Percentiles rank a stretch among this genome's conserved stretches.
Conservation (phyloP, 2,113 vertebrate species). For the Sardina pilchardus region DNA sequence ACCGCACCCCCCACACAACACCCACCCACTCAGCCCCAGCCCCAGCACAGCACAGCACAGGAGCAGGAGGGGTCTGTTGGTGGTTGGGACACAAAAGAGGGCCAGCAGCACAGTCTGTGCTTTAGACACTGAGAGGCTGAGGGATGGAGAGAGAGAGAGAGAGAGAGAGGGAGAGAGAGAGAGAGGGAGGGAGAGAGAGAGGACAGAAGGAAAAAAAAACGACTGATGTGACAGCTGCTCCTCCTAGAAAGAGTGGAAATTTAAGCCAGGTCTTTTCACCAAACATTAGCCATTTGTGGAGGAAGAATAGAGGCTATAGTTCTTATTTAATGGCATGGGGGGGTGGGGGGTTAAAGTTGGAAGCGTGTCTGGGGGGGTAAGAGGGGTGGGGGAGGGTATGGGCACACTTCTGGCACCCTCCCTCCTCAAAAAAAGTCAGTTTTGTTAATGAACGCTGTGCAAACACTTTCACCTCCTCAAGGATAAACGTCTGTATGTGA, state of each 20-base stretch:
- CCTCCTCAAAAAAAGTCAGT: not conserved
- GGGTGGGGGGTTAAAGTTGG: not conserved
- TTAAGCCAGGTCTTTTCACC: slow-evolving; percentile 1
- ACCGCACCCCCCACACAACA: not conserved
- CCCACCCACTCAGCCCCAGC: not conserved
- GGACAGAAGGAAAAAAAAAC: slow-evolving; percentile 3
- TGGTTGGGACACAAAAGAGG: slow-evolving; percentile 19
- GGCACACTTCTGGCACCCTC: slow-evolving; percentile 6
- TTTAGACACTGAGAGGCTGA: slow-evolving; percentile 16
- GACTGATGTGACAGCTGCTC: slow-evolving; percentile 1
- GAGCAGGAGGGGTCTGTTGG: not conserved
- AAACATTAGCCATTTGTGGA: not conserved
- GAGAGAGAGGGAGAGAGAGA: slow-evolving; percentile 24
- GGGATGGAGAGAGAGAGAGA: not conserved
- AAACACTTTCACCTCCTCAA: slow-evolving; percentile 3
- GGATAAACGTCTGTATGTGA: not conserved
- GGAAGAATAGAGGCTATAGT: slow-evolving; percentile 16
- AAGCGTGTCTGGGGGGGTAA: not conserved
- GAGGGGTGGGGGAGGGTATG: not conserved
- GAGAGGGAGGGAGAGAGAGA: not conserved
- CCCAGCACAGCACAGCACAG: too few relatives aligned
- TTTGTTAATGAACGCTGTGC: not conserved
- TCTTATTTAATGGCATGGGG: not conserved
- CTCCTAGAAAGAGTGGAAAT: slow-evolving; percentile 13
- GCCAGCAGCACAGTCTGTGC: slow-evolving; percentile 1